A percentile compares a stretch with the other conserved stretches of the same genome.
These are phyloP conservation scores for Echinarachnius parma DNA, from an alignment of 53 echinoderm and acorn worm species.

Conservation along the genomic window DNA sequence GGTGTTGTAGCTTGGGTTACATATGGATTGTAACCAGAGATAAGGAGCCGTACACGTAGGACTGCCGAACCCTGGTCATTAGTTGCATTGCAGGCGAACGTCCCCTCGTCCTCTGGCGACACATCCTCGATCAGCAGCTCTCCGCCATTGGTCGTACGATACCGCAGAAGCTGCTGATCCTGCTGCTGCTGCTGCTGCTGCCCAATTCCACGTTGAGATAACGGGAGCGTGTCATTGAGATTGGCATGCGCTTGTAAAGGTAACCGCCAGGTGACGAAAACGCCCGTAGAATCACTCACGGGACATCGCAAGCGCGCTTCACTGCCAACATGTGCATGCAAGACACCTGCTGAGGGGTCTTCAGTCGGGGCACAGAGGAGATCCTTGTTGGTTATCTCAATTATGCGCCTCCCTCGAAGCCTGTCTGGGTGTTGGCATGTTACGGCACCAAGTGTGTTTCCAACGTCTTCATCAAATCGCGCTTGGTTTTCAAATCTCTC, in stretches of 20 bases:
- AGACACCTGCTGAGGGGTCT: background rate
- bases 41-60: no score
- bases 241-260: no score
- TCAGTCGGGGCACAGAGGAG: background rate
- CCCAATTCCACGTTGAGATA: no score
- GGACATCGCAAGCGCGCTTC: slow-evolving; percentile 1
- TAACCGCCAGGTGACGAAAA: background rate
- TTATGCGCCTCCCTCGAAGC: background rate
- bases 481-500: background rate
- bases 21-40: no score
- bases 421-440: background rate
- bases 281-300: background rate
- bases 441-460: background rate
- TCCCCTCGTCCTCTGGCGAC: background rate
- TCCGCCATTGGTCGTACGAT: no score
- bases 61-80: background rate
- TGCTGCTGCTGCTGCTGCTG: no score
- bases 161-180: no score
- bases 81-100: background rate
- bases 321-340: background rate
- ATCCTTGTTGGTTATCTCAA: background rate
- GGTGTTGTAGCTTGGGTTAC: no score
- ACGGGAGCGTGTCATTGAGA: no score
- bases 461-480: background rate
- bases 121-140: background rate